Evolutionary conservation across 2,113 vertebrate genomes (phyloP).

Genomic region (Anarrhichthys ocellatus): DNA sequence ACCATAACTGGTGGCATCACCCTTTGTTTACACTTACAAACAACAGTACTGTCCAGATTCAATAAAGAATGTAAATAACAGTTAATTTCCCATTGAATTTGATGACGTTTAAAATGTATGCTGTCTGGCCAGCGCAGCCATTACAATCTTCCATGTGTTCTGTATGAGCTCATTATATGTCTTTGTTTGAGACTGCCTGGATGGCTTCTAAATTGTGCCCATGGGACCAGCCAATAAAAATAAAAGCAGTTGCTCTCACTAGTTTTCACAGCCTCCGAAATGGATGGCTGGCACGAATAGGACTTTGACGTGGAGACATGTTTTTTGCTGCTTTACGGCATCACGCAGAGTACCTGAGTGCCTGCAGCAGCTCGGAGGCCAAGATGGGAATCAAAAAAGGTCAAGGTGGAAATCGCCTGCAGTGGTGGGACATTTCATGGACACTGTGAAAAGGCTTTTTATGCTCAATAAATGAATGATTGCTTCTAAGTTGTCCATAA

Average conservation of each 20-base stretch:
- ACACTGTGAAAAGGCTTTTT: constrained; percentile 10
- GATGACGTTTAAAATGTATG: constrained; percentile 51
- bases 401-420: constrained; percentile 46
- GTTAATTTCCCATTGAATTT: constrained; percentile 65
- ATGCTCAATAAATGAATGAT: constrained; percentile 1
- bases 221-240: constrained; percentile 64
- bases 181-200: constrained; percentile 49
- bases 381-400: constrained; percentile 44
- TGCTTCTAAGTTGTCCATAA: constrained; percentile 5
- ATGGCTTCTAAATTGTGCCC: constrained; percentile 63
- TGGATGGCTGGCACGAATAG: constrained; percentile 21
- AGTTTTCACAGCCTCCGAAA: constrained; percentile 40
- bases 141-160: constrained; percentile 62
- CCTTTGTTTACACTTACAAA: constrained; percentile 59
- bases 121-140: constrained; percentile 23
- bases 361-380: constrained; percentile 21
- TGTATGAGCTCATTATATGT: constrained; percentile 64
- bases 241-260: constrained; percentile 11
- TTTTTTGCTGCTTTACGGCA: constrained; percentile 6
- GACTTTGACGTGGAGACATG: constrained; percentile 23
- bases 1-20: neutral
- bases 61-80: constrained; percentile 48
- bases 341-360: constrained; percentile 29
- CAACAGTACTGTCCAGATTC: constrained; percentile 57
- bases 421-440: constrained; percentile 9